Evolutionary conservation across 1,140 invertebrate genomes (phyloP), one percentile per base, ranked within the genome.

Genomic region (Chironomus tepperi): DNA sequence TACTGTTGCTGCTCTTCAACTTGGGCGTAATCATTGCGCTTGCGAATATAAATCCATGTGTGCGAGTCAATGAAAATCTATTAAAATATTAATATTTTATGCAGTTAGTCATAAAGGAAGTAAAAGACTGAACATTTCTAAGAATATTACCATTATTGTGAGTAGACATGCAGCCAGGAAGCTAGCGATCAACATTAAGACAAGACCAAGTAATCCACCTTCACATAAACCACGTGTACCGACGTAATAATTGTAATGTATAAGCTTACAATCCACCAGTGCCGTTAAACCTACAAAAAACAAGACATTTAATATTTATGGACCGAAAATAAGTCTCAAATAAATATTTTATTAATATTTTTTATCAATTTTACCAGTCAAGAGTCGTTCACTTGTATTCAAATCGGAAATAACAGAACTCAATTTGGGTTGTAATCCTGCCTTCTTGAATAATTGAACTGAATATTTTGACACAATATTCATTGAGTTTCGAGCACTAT

Each of bases 1-100:
- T 82, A 81, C 57, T 83, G 81, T 42, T 81, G 82, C 1, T 81
- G 80, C 73, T 81, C 81, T 72, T 83, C 81, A 42, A 82, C 81
- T 76, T 82, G 79, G 21, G 81, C 80, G 72, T 83, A 82, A 74
- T 82, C 81, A 64, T 81, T 81, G 6, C 79, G 75, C 82, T 94
- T 95, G 80, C 94, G 89, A 78, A 97, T 95, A 80, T 97, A 96
- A 79, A 97, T 97, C 95, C 95, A 98, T 0, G 94, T 95, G 79
- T 97, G 94, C 18, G 94, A 97, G 79, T 96, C 94, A 24, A 97
- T 42, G 73, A 42, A 42, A 42, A 73, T 42, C 24, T 73, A 73
- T 7, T 15, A 73, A 42, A 34, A 73, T 34, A 57, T 57, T 57
- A n/a, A 34, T 34, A 34, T 34, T 34, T 34, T 5, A 34, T 34